Percentiles rank a stretch among this genome's conserved stretches.
Conservation (phyloP, 2,888 invertebrate species). For the Melinaea menophilus region DNA sequence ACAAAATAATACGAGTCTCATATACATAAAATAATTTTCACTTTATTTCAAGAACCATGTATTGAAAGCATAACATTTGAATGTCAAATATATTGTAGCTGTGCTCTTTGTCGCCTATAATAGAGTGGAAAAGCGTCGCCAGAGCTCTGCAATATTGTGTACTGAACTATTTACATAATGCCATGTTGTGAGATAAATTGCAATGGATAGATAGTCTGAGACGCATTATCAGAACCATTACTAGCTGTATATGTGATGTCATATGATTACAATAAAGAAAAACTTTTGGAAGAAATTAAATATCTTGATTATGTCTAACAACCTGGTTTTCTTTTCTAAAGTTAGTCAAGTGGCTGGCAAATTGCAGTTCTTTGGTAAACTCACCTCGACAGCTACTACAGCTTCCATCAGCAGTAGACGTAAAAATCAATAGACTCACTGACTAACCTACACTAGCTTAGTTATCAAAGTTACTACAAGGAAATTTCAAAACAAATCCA, state of each 20-base stretch:
- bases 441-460: not conserved
- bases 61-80: constrained; percentile 28
- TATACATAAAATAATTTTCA: constrained; percentile 3
- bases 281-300: not conserved
- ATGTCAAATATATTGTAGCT: constrained; percentile 25
- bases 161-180: constrained; percentile 24
- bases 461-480: not conserved
- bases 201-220: constrained; percentile 4
- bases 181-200: constrained; percentile 16
- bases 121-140: constrained; percentile 27
- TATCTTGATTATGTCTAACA: not conserved
- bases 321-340: not conserved
- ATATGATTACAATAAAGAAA: not conserved
- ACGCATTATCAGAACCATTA: not conserved
- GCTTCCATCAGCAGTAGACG: not conserved
- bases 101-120: constrained; percentile 27
- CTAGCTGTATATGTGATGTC: not conserved
- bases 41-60: constrained; percentile 10
- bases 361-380: constrained; percentile 2
- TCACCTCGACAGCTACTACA: not conserved
- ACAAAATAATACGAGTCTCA: not conserved
- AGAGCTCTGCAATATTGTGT: constrained; percentile 21
- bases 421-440: not conserved
- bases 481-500: not conserved
- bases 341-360: not conserved